Evolutionary conservation across 1,140 invertebrate species (phyloP).

Genomic region (Bombus difficillimus): DNA sequence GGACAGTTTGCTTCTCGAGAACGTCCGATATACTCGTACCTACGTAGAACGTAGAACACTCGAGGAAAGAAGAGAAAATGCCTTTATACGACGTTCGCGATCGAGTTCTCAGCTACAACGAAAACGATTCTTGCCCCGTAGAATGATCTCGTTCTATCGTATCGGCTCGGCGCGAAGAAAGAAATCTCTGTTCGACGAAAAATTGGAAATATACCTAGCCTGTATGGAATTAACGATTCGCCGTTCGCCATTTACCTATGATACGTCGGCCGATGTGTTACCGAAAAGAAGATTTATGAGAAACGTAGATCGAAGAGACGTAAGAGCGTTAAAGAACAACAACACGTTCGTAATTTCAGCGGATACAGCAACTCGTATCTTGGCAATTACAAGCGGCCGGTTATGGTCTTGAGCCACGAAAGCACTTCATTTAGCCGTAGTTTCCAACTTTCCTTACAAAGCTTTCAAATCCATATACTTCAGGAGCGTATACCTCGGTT

Average conservation of each 20-base stretch:
- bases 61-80: not conserved
- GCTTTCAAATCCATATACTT: conserved; percentile 1
- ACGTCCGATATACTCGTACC: rapidly evolving
- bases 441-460: not conserved
- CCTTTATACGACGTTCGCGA: not conserved
- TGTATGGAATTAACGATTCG: no score
- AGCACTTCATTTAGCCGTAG: not conserved
- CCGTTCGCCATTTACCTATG: no score
- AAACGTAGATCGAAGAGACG: not conserved
- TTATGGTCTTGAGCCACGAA: not conserved
- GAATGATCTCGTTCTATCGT: no score
- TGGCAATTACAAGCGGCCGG: not conserved
- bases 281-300: not conserved
- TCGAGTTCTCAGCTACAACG: no score
- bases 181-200: no score
- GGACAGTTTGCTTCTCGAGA: not conserved
- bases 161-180: no score
- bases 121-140: no score
- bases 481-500: not conserved
- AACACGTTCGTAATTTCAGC: not conserved
- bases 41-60: no score
- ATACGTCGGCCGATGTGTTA: no score
- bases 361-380: not conserved
- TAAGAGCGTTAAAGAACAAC: not conserved
- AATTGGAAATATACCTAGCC: no score